phyloP scores from a whole-genome alignment of 2,797 vertebrate species.

The Coluber constrictor region DNA sequence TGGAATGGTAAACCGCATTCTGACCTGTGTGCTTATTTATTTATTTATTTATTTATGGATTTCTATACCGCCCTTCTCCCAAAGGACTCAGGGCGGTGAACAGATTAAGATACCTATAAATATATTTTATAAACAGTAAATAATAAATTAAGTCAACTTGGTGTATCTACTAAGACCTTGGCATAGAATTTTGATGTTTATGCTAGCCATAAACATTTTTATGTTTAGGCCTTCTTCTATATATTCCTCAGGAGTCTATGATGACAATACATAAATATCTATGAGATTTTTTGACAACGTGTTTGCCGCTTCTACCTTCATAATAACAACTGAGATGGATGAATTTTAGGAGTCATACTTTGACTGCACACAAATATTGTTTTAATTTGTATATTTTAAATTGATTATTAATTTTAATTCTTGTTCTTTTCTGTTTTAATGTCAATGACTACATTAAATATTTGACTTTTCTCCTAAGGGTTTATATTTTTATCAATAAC shows the following conservation, averaged over 20 bases:
- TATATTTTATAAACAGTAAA: too few relatives aligned
- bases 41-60: too few relatives aligned
- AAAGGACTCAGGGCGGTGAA: too few relatives aligned
- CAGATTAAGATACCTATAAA: too few relatives aligned
- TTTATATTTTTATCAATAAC: background rate
- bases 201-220: too few relatives aligned
- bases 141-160: too few relatives aligned
- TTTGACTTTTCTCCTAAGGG: background rate
- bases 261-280: conserved; percentile 6
- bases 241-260: background rate
- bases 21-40: background rate
- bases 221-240: conserved; percentile 4
- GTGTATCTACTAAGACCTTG: too few relatives aligned
- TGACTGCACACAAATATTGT: background rate
- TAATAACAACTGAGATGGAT: background rate
- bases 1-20: background rate
- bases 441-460: background rate
- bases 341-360: background rate
- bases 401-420: background rate
- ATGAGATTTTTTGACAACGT: background rate
- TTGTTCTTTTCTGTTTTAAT: background rate
- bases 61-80: too few relatives aligned
- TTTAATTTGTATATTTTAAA: background rate
- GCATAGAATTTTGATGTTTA: too few relatives aligned
- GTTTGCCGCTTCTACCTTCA: background rate